Percentiles rank a stretch among this genome's conserved stretches.
These are phyloP conservation scores for Lethrus apterus DNA, from an alignment of 1,140 invertebrate species.

Conservation along the genomic window DNA sequence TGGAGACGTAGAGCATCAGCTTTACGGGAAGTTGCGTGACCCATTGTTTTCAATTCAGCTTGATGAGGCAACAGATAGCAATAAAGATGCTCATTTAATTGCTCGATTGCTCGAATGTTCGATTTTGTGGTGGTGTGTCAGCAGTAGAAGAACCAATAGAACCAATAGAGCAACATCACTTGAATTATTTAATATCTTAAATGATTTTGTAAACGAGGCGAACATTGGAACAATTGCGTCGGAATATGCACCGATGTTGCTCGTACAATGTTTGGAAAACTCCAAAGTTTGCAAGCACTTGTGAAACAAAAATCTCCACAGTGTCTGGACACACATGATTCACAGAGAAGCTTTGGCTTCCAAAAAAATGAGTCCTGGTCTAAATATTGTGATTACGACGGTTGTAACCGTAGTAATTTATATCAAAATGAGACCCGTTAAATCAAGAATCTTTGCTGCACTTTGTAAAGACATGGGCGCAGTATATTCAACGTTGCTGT, in stretches of 20 bases:
- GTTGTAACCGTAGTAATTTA: constrained; percentile 13
- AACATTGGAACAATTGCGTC: too few species aligned
- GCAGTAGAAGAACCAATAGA: too few species aligned
- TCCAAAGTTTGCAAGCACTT: too few species aligned
- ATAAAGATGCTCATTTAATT: constrained; percentile 17
- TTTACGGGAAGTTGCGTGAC: constrained; percentile 11
- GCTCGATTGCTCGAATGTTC: constrained; percentile 11
- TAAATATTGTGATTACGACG: constrained; percentile 11
- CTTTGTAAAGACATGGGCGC: constrained; percentile 13
- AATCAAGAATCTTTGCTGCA: constrained; percentile 14
- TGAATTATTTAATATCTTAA: constrained; percentile 2
- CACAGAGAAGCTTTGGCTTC: too few species aligned
- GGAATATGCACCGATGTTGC: too few species aligned
- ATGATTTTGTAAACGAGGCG: too few species aligned
- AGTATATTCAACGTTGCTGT: constrained; percentile 6
- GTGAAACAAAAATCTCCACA: too few species aligned
- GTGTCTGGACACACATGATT: too few species aligned
- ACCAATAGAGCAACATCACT: too few species aligned
- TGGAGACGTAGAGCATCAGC: constrained; percentile 14
- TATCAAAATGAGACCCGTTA: constrained; percentile 13
- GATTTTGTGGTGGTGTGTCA: constrained; percentile 14
- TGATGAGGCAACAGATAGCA: constrained; percentile 17
- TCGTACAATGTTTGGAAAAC: too few species aligned
- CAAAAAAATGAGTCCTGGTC: too few species aligned
- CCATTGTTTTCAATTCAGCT: constrained; percentile 19